A percentile compares a stretch with the other conserved stretches of the same genome.
phyloP scores from a whole-genome alignment of 2,113 vertebrate species.

The cat (Felis catus) region DNA sequence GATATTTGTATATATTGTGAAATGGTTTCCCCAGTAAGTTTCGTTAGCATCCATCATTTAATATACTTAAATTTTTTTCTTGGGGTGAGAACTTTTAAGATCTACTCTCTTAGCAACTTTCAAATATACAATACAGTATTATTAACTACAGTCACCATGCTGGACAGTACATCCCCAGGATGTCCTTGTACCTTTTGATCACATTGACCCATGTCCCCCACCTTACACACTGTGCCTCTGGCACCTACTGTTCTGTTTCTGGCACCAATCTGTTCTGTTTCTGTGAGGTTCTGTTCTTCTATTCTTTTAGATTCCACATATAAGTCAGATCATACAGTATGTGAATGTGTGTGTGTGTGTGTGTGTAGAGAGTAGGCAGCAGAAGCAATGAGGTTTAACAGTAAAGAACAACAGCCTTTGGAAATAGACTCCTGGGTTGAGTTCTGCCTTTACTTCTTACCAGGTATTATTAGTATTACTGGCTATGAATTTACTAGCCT shows the following conservation, averaged over 20 bases:
- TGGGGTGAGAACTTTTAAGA: neutral
- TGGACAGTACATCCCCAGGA: neutral
- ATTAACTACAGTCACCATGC: neutral
- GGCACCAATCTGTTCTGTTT: neutral
- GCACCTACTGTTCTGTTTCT: neutral
- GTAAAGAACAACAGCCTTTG: neutral
- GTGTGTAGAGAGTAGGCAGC: neutral
- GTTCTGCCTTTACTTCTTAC: neutral
- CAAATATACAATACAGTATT: neutral
- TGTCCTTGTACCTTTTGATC: neutral
- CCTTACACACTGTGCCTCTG: neutral
- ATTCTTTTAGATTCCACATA: neutral
- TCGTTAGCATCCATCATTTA: neutral
- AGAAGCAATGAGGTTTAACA: neutral
- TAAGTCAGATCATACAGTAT: neutral
- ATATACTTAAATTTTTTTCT: neutral
- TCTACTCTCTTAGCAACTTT: neutral
- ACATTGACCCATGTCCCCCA: neutral
- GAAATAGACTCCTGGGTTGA: neutral
- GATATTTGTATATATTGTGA: neutral
- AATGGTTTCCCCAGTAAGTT: neutral
- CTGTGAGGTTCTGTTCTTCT: neutral
- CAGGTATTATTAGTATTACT: neutral
- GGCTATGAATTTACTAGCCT: neutral
- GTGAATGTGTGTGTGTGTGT: neutral